Percentiles rank a stretch among this genome's conserved stretches.
phyloP scores from a whole-genome alignment of 2,888 invertebrate species.

The Tiliacea citrago region DNA sequence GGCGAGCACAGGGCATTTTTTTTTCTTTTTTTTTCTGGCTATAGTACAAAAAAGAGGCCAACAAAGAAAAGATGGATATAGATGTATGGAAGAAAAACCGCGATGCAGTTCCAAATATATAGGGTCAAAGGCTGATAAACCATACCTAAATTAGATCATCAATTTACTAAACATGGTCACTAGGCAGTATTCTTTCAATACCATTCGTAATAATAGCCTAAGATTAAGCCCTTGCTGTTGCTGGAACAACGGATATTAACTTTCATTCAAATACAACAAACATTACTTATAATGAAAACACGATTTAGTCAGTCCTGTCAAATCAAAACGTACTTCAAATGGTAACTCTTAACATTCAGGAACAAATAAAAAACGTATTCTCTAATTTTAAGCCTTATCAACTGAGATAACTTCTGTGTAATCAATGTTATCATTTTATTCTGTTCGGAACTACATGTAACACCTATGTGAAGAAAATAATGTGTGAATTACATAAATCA shows the following conservation, averaged over 20 bases:
- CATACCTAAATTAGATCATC: not conserved
- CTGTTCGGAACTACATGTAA: conserved; percentile 17
- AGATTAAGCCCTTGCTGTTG: not conserved
- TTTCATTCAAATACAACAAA: not conserved
- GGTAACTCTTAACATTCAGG: not conserved
- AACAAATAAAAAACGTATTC: not conserved
- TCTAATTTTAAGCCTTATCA: conserved; percentile 55
- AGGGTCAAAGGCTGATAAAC: not conserved
- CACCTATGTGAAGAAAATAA: conserved; percentile 11
- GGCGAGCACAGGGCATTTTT: not conserved
- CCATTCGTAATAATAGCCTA: not conserved
- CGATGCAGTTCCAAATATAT: not conserved
- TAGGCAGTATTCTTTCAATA: not conserved
- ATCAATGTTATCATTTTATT: conserved; percentile 69
- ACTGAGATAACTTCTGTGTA: conserved; percentile 60
- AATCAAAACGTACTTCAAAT: conserved; percentile 1
- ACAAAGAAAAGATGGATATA: not conserved
- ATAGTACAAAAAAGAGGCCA: not conserved
- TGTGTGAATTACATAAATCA: conserved; percentile 13
- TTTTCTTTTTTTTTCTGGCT: too few species aligned
- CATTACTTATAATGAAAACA: not conserved
- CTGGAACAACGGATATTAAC: not conserved
- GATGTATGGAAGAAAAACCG: not conserved
- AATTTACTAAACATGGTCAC: not conserved
- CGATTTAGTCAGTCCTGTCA: not conserved